A percentile compares a stretch with the other conserved stretches of the same genome.
These are phyloP conservation scores for Enteromius argenteus DNA, from an alignment of 2,797 vertebrate genomes.

Conservation along the genomic window DNA sequence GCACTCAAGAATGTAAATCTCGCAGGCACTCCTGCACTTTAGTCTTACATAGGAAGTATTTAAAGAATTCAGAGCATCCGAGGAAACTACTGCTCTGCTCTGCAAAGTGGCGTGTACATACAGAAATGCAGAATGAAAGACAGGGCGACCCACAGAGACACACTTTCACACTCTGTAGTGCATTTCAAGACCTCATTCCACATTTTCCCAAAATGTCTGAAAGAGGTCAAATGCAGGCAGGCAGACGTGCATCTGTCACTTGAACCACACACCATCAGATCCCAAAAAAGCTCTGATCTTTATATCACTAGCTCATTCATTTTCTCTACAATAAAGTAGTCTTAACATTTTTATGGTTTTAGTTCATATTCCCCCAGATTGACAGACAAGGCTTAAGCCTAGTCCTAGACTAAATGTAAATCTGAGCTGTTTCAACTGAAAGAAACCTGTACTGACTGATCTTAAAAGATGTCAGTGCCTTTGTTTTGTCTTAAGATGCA, in stretches of 20 bases:
- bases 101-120: slow-evolving; percentile 23
- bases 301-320: neutral
- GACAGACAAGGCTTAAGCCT: no score
- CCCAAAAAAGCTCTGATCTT: neutral
- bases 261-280: neutral
- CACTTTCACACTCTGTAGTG: slow-evolving; percentile 24
- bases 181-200: slow-evolving; percentile 13
- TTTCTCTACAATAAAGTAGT: neutral
- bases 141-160: slow-evolving; percentile 44
- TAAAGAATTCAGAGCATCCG: slow-evolving; percentile 66
- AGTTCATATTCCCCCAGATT: no score
- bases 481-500: no score
- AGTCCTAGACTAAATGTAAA: no score
- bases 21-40: slow-evolving; percentile 66
- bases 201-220: slow-evolving; percentile 5
- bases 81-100: slow-evolving; percentile 38
- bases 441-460: no score
- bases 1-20: slow-evolving; percentile 64
- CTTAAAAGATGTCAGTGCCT: no score
- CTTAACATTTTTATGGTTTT: neutral
- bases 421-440: no score
- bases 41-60: slow-evolving; percentile 72
- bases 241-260: neutral
- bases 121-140: slow-evolving; percentile 55
- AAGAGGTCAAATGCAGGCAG: neutral